Evolutionary conservation across 2,797 vertebrate genomes (phyloP).

Genomic region (Miichthys miiuy): DNA sequence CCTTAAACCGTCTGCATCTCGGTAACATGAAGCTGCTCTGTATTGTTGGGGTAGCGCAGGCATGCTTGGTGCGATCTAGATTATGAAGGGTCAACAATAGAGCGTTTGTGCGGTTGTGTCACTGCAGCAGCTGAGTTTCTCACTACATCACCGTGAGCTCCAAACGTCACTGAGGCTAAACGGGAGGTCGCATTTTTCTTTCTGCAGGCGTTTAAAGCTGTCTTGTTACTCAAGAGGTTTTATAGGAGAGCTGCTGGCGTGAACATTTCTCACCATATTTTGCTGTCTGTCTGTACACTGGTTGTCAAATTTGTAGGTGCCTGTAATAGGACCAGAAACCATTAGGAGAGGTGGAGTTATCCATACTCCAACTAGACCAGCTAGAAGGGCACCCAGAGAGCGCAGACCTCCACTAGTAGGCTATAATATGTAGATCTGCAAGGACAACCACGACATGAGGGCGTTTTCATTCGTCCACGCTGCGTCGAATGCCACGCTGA

Average conservation of each 20-base stretch:
- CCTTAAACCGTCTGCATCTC: background rate
- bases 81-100: conserved; percentile 56
- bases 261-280: too few species aligned
- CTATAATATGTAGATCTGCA: too few species aligned
- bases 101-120: conserved; percentile 41
- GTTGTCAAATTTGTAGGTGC: too few species aligned
- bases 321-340: too few species aligned
- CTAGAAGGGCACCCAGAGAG: too few species aligned
- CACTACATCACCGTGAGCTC: conserved; percentile 12
- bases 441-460: too few species aligned
- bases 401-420: too few species aligned
- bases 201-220: conserved; percentile 21
- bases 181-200: conserved; percentile 36
- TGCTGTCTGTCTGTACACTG: too few species aligned
- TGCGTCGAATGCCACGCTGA: too few species aligned
- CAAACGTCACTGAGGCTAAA: conserved; percentile 15
- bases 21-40: background rate
- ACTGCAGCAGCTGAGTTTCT: conserved; percentile 17
- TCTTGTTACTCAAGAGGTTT: background rate
- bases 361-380: too few species aligned
- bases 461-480: too few species aligned
- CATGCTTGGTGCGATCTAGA: conserved; percentile 16
- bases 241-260: background rate
- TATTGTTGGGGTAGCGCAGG: background rate
- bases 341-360: too few species aligned